Evolutionary conservation across 2,797 vertebrate genomes (phyloP).

Genomic region (Coracias cyanogaster): DNA sequence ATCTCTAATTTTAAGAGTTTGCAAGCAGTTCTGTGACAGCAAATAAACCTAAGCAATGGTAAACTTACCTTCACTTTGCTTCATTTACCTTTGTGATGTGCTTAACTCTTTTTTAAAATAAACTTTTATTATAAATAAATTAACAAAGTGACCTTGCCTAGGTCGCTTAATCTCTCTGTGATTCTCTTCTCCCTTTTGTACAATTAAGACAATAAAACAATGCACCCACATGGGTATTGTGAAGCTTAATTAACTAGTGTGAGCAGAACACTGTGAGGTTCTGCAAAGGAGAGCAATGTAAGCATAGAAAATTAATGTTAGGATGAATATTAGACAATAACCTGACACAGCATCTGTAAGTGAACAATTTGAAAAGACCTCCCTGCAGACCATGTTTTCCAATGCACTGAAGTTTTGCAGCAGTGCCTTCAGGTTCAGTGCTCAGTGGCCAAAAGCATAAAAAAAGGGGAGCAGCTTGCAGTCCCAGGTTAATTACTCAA

Average conservation of each 20-base stretch:
- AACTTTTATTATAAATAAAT: constrained; percentile 13
- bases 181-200: constrained; percentile 12
- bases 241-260: constrained; percentile 41
- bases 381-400: not conserved
- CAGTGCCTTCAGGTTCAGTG: not conserved
- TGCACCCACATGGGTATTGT: not conserved
- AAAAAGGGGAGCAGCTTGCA: not conserved
- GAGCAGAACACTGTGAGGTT: not conserved
- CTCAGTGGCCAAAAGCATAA: not conserved
- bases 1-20: not conserved
- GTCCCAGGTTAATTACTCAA: not conserved
- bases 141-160: constrained; percentile 14
- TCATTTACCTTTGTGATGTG: not conserved
- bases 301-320: constrained; percentile 7
- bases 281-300: not conserved
- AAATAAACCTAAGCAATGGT: not conserved
- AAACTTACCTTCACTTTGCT: not conserved
- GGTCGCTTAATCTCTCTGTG: not conserved
- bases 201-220: constrained; percentile 39
- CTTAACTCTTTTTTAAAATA: not conserved
- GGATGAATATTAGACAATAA: not conserved
- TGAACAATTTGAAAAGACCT: not conserved
- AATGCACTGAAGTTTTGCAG: not conserved
- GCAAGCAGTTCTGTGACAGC: not conserved
- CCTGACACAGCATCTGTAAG: not conserved